Base-by-base conservation (phyloP, 2,113 vertebrate species). In the Hiodon tergisus region DNA sequence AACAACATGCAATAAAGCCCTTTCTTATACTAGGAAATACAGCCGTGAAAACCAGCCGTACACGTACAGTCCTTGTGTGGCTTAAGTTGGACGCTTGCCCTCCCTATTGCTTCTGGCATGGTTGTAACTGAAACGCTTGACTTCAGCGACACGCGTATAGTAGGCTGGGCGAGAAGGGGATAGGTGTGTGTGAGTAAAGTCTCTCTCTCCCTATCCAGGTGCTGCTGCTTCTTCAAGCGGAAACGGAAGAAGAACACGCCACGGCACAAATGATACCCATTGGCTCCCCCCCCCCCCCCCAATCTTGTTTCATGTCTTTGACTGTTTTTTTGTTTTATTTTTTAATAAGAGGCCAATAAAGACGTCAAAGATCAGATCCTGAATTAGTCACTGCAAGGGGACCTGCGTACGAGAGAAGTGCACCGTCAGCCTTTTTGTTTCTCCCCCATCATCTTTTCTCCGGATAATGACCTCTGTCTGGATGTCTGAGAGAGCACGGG, bases 221-320 rank as follows among this genome's bases (percentile, higher is more conserved):
- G 97, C 94, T 99, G 97, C 93, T 99, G 97, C 84, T 98, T 99
- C 92, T 99, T 98, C 90, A 99, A 95, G 88, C 93, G 95, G 87
- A 98, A 98, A 96, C 92, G 96, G 90, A 99, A 96, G 96, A 99
- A 98, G 94, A 95, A 96, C 73, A 91, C 94, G 57, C 93, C 94
- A 75, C 92, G 97, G 78, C 96, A 98, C 89, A 98, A 99, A 94
- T 98, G 94, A 98, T 90, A 85, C 5, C 2, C 2, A n/a, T 13
- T 7, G 6, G 17, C 4, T 16, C 69, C 5, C 11, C 46, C 5
- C 65, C n/a, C 53, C 5, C 55, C 11, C 46, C 58, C 50, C 70
- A 9, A 31, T 50, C 57, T 47, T 11, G 63, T 66, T 10, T 66
- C 9, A 4, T 66, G 46, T 47, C 31, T 58, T 62, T 61, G 31